Base-by-base conservation (phyloP, 1,140 invertebrate genomes). In the Listronotus oregonensis region DNA sequence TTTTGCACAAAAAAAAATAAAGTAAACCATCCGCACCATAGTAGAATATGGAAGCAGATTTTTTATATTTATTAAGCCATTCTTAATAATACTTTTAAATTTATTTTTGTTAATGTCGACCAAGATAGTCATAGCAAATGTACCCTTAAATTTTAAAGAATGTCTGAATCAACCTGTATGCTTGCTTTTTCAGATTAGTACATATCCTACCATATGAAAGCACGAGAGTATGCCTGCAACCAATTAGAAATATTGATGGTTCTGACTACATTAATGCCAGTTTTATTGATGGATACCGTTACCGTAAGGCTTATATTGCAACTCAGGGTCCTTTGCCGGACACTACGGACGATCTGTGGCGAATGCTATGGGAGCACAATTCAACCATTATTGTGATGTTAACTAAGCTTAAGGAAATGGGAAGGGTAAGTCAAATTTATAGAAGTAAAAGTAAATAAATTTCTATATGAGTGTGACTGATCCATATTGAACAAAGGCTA, bases 281-380 rank as follows among this genome's bases (percentile, higher is more conserved):
- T 75, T 95, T 98, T 76, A 94, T 99, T 60, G 98, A 99, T 80
- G 97, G 93, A 0, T 95, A 95, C 79, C 85, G 77, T 39, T 96
- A 95, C 80, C 86, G 94, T 17, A 90, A 88, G 62, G 96, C 96
- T 3, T 99, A 99, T 75, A 97, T 99, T 65, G 97, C 97, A 0
- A 98, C 97, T 6, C 98, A 99, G 82, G 97, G 96, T 9, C 97
- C 98, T 0, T 81, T 99, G 12, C 87, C 88, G 21, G 94, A 99
- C 71, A 99, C 98, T 0, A 94, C 94, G 0, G 95, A 98, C 71
- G 97, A 99, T 78, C 96, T 99, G 74, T 99, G 98, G 98, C 85
- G 97, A 66, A 99, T 99, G 97, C 82, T 99, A n/a, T 99, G 97
- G 97, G 97, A 99, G 78, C 96, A 99, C 78, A 99, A 99, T 80